Percentiles rank a stretch among this genome's conserved stretches.
These are phyloP conservation scores for Brachyopa scutellaris DNA, from an alignment of 2,888 invertebrate species.

Conservation along the genomic window DNA sequence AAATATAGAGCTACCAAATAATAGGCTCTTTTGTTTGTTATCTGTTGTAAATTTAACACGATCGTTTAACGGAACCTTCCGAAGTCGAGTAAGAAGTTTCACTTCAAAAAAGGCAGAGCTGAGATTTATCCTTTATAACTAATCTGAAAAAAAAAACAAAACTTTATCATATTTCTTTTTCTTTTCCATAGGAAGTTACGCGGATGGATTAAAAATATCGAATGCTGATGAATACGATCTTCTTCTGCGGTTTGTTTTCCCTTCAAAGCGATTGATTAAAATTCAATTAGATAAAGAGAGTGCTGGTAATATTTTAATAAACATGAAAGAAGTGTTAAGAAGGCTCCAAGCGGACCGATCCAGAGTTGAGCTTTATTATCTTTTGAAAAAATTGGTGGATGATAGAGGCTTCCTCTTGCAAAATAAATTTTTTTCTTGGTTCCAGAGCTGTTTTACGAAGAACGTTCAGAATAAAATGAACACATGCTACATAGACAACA, in stretches of 20 bases:
- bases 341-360: not conserved
- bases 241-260: constrained; percentile 8
- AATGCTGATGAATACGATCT: constrained; percentile 51
- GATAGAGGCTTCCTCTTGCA: not conserved
- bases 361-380: not conserved
- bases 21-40: too few species aligned
- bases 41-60: too few species aligned
- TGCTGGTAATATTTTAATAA: constrained; percentile 32
- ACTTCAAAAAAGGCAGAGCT: too few species aligned
- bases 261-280: not conserved
- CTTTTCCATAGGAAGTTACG: constrained; percentile 39
- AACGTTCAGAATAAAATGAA: not conserved
- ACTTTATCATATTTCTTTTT: too few species aligned
- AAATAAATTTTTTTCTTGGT: not conserved
- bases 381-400: not conserved
- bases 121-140: too few species aligned
- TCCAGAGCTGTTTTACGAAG: not conserved
- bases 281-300: not conserved
- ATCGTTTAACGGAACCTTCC: too few species aligned
- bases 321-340: constrained; percentile 7
- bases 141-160: too few species aligned
- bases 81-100: too few species aligned
- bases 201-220: constrained; percentile 48
- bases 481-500: not conserved
- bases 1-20: too few species aligned